phyloP scores from a whole-genome alignment of 1,140 invertebrate species.

The Drosophila murphyi region DNA sequence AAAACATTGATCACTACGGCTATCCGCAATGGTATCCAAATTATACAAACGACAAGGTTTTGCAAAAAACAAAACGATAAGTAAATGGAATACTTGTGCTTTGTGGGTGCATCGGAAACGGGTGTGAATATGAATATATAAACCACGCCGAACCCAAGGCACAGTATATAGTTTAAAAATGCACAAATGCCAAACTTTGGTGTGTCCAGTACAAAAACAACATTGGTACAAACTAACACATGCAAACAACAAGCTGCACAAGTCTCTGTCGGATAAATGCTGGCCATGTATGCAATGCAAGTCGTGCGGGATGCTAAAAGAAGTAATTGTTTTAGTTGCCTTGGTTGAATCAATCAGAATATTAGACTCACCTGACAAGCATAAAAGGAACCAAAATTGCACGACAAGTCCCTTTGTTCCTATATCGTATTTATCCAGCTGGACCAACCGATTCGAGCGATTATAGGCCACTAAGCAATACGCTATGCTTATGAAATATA shows the following conservation, averaged over 20 bases:
- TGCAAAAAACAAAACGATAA: conserved; percentile 53
- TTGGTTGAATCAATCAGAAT: background rate
- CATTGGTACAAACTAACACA: conserved; percentile 37
- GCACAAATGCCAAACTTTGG: conserved; percentile 43
- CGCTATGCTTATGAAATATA: conserved; percentile 61
- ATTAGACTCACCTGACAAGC: conserved; percentile 44
- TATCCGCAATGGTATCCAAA: conserved; percentile 49
- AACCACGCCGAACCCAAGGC: conserved; percentile 59
- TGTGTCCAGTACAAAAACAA: conserved; percentile 52
- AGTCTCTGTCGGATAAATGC: conserved; percentile 46
- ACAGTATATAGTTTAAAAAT: conserved; percentile 50
- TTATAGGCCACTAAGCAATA: conserved; percentile 67
- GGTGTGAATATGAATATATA: conserved; percentile 66
- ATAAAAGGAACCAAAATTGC: conserved; percentile 59
- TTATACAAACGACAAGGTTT: conserved; percentile 31
- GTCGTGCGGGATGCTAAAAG: conserved; percentile 54
- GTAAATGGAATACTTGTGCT: conserved; percentile 55
- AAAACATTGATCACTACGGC: conserved; percentile 40
- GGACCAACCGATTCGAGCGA: conserved; percentile 57
- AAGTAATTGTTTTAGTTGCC: background rate
- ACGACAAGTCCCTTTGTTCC: conserved; percentile 51
- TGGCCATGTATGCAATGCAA: conserved; percentile 60
- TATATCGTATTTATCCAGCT: conserved; percentile 67
- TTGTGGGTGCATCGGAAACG: conserved; percentile 59
- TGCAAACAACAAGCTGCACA: conserved; percentile 32